Conservation (phyloP, 1,140 invertebrate genomes). For the Drosophila rufa region DNA sequence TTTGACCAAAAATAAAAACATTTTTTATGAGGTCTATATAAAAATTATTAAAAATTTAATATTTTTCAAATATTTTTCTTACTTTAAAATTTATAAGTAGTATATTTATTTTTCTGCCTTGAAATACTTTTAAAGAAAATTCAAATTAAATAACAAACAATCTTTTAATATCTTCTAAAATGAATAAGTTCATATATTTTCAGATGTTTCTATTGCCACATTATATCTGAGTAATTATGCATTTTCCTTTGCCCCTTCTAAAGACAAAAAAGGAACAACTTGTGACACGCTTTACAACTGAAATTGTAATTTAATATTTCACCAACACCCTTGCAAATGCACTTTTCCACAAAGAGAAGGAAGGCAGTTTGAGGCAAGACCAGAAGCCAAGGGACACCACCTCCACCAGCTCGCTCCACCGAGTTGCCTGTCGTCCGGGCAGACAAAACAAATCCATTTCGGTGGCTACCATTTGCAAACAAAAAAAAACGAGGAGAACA, state of each 20-base stretch:
- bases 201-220: too few species aligned
- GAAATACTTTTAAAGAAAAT: too few species aligned
- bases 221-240: too few species aligned
- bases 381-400: conserved; percentile 10
- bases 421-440: conserved; percentile 44
- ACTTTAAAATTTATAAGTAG: too few species aligned
- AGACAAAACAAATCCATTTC: conserved; percentile 82
- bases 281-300: conserved; percentile 32
- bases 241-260: neutral
- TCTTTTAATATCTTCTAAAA: neutral
- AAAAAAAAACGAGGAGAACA: conserved; percentile 53
- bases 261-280: conserved; percentile 1
- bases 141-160: neutral
- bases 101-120: too few species aligned
- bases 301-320: conserved; percentile 67
- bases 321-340: conserved; percentile 30
- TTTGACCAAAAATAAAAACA: too few species aligned
- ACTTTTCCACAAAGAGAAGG: conserved; percentile 27
- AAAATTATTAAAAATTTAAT: too few species aligned
- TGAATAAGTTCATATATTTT: neutral
- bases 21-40: too few species aligned
- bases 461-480: conserved; percentile 64
- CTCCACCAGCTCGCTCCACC: conserved; percentile 3
- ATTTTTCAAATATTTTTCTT: too few species aligned
- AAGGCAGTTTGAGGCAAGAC: conserved; percentile 24